Evolutionary conservation across 2,113 vertebrate genomes (phyloP), one percentile per base, ranked within the genome.

Genomic region (Pygoscelis adeliae): DNA sequence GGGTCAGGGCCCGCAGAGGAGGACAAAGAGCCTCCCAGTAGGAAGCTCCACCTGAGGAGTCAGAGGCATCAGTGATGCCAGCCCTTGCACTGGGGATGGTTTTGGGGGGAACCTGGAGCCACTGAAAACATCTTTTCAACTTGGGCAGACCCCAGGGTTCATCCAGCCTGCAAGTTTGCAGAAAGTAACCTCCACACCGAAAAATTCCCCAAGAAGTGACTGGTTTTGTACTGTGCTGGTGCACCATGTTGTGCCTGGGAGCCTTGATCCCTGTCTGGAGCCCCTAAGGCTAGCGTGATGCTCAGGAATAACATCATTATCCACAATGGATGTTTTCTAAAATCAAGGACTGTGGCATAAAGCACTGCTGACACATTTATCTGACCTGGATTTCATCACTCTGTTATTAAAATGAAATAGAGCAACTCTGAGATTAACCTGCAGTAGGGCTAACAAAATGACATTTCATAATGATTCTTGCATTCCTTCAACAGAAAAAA

Each of bases 401-500:
- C 66, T 95, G 76, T 96, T 96, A 94, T 88, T 95, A 90, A 93
- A 95, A 87, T 87, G 87, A 95, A 97, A 87, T 76, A 91, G 84
- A 89, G 52, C 70, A 25, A 95, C 94, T 97, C 77, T 97, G 91
- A 98, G 92, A 96, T 88, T 95, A 96, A 87, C 71, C 65, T 93
- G 92, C 88, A 91, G 87, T 65, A 70, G 78, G 97, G 34, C 79
- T 94, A 83, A 89, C 90, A 89, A 83, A 92, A 85, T 87, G 94
- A 78, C 92, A 93, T 46, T 74, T 71, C 26, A 6, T 93, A 96
- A 95, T 83, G 94, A 91, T 93, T 95, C 52, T 96, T 13, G 5
- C 82, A 91, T 98, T 97, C 78, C 89, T 96, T 97, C 87, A 69
- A 95, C 96, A 99, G 98, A 95, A 98, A 98, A 98, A 98, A 94